Evolutionary conservation across 2,888 invertebrate genomes (phyloP).

Genomic region (Dione juno): DNA sequence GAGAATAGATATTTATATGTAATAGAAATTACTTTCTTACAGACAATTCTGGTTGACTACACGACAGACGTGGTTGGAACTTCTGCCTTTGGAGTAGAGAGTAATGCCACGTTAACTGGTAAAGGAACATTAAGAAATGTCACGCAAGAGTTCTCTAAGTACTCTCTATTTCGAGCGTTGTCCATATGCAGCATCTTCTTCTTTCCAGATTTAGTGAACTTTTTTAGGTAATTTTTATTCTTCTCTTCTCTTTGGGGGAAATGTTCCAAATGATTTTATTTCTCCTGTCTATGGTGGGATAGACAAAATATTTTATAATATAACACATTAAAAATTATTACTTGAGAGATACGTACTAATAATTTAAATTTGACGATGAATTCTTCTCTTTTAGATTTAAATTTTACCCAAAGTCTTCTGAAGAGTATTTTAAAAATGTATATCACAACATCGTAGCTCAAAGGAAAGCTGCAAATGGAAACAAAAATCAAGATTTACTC

Average conservation of each 20-base stretch:
- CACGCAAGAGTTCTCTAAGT: constrained; percentile 51
- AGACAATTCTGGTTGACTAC: constrained; percentile 51
- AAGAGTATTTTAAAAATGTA: constrained; percentile 54
- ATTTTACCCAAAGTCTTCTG: constrained; percentile 59
- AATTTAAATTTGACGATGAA: too few species aligned
- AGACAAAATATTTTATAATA: too few species aligned
- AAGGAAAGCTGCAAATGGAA: constrained; percentile 48
- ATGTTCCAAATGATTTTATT: too few species aligned
- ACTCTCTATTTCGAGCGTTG: constrained; percentile 45
- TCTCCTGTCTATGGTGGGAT: too few species aligned
- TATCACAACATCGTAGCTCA: constrained; percentile 54
- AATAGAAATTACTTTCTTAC: background rate
- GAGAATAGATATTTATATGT: too few species aligned
- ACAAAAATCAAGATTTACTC: constrained; percentile 43
- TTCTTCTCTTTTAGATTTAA: constrained; percentile 53
- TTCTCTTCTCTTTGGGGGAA: too few species aligned
- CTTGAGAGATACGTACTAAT: too few species aligned
- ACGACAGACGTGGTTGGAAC: constrained; percentile 55
- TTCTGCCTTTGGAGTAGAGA: constrained; percentile 51
- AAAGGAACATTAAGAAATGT: constrained; percentile 48
- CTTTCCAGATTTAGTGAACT: constrained; percentile 50
- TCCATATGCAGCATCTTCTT: constrained; percentile 52
- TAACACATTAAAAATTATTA: too few species aligned
- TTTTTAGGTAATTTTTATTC: constrained; percentile 50
- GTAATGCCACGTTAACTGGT: constrained; percentile 53